Percentiles rank a stretch among this genome's conserved stretches.
Evolutionary conservation across 2,797 vertebrate species (phyloP).

Genomic region (Aphelocoma californica): DNA sequence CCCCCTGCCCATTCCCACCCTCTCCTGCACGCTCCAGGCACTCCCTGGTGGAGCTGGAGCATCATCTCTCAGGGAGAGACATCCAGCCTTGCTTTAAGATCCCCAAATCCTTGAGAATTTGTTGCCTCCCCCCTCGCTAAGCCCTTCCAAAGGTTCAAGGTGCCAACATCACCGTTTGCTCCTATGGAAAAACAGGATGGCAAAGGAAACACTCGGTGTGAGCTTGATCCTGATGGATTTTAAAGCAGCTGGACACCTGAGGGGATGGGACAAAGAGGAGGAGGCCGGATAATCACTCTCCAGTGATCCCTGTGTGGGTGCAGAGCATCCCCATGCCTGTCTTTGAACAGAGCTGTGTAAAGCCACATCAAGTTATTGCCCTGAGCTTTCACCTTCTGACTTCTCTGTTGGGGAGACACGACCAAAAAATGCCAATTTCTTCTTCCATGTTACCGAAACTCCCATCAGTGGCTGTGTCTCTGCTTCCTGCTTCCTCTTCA

Average conservation of each 20-base stretch:
- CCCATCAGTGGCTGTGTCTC: neutral
- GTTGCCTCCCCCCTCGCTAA: neutral
- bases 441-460: neutral
- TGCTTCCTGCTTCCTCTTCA: neutral
- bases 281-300: neutral
- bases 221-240: neutral
- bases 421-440: neutral
- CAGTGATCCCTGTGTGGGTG: neutral
- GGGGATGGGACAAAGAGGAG: neutral
- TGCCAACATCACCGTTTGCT: neutral
- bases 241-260: neutral
- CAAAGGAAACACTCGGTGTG: neutral
- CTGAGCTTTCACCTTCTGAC: neutral
- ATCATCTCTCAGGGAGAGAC: neutral
- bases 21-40: neutral
- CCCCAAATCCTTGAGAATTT: neutral
- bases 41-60: neutral
- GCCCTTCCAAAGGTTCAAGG: neutral
- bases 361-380: fast-evolving
- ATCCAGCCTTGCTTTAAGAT: neutral
- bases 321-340: neutral
- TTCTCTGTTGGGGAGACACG: fast-evolving
- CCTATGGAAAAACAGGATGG: neutral
- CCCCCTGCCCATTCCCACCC: neutral
- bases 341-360: neutral